Conservation (phyloP, 2,888 invertebrate species). For the Oeneis ivallda region DNA sequence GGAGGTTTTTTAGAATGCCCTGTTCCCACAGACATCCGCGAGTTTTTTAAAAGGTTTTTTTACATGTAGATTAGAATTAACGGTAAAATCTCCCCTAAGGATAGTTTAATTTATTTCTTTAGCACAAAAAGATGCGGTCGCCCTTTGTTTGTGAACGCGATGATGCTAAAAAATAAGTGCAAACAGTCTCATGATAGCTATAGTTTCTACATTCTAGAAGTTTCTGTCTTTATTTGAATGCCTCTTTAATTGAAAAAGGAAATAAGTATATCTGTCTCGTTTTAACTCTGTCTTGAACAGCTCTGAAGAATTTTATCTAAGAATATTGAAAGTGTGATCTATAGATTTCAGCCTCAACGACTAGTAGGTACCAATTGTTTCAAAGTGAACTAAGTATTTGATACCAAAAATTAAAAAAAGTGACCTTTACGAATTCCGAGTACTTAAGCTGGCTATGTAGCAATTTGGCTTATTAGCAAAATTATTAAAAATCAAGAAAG, state of each 20-base stretch:
- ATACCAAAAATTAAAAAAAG: no score
- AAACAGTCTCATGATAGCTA: slow-evolving; percentile 27
- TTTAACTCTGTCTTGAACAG: no score
- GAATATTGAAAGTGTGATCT: no score
- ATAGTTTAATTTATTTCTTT: slow-evolving; percentile 79
- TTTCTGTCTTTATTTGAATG: background rate
- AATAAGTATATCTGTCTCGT: no score
- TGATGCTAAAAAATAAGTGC: slow-evolving; percentile 53
- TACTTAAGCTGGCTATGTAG: no score
- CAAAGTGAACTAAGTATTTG: no score
- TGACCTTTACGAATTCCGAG: no score
- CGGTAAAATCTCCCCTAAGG: slow-evolving; percentile 79
- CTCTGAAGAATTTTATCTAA: no score
- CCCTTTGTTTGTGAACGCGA: slow-evolving; percentile 65
- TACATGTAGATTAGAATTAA: slow-evolving; percentile 72
- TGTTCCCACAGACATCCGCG: slow-evolving; percentile 74
- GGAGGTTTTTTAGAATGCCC: slow-evolving; percentile 58
- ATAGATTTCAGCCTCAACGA: no score
- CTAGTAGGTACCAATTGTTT: no score
- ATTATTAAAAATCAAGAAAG: background rate
- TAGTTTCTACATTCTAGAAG: slow-evolving; percentile 19
- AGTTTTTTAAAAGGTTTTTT: slow-evolving; percentile 64
- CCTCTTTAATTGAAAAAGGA: background rate
- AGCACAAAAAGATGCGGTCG: slow-evolving; percentile 73
- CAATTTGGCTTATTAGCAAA: background rate